Evolutionary conservation across 2,888 invertebrate genomes (phyloP).

Genomic region (Corythucha ciliata): DNA sequence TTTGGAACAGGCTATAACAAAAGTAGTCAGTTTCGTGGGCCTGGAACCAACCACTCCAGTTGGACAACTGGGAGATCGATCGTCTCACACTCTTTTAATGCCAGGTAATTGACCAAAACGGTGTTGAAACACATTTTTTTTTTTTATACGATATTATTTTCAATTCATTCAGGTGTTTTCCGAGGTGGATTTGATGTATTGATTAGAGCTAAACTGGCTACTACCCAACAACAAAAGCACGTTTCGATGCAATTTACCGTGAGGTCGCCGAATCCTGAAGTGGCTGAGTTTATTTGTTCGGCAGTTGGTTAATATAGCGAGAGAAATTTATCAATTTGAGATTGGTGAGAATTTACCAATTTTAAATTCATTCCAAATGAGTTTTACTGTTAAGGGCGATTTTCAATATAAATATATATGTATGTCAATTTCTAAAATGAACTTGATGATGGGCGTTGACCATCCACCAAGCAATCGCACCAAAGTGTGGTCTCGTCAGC

Average conservation of each 20-base stretch:
- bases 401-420: no score
- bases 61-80: slow-evolving; percentile 74
- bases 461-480: no score
- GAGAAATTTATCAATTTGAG: no score
- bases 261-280: slow-evolving; percentile 11
- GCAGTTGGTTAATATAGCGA: slow-evolving; percentile 19
- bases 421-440: no score
- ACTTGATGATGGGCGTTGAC: no score
- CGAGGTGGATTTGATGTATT: slow-evolving; percentile 82
- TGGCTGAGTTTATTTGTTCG: slow-evolving; percentile 17
- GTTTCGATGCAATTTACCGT: slow-evolving; percentile 88
- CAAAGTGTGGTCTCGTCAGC: no score
- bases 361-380: no score
- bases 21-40: slow-evolving; percentile 71
- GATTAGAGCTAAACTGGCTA: slow-evolving; percentile 71
- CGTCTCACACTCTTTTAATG: slow-evolving; percentile 68
- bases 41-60: slow-evolving; percentile 76
- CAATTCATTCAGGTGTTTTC: slow-evolving; percentile 55
- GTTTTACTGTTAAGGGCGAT: no score
- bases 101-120: slow-evolving; percentile 50
- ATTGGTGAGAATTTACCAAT: no score
- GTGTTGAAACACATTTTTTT: slow-evolving; percentile 1
- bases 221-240: slow-evolving; percentile 56
- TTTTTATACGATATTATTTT: slow-evolving; percentile 11
- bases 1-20: slow-evolving; percentile 74